Base-by-base conservation (phyloP, 2,888 invertebrate genomes). In the Anthophora plumipes region DNA sequence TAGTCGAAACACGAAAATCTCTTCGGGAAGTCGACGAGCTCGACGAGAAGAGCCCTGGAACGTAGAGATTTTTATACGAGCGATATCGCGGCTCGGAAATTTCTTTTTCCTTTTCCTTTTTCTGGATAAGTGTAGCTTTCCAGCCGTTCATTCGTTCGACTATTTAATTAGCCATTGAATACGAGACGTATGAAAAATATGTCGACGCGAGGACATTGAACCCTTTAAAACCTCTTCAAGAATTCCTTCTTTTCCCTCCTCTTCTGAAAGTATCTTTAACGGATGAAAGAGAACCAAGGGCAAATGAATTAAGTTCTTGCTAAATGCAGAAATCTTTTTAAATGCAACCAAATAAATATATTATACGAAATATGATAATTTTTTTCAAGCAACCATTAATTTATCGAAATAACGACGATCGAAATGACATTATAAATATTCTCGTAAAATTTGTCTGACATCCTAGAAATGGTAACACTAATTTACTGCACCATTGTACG, bases 141-240 rank as follows among this genome's bases (percentile, higher is more conserved):
- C 75, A 41, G 12, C 50, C 39, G 50, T 43, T 64, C 72, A 17
- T 66, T 71, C 68, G 43, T 50, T 69, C 50, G 60, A 48, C 55
- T 74, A 66, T 83, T 84, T 77, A 80, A 83, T 83, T 83, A 83
- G 55, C 69, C 74, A 25, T 60, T 54, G 74, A 82, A 84, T 59
- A 41, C 25, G 63, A 37, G 52, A 54, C 39, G 54, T 50, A 71
- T 80, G 72, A 69, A 84, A 77, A 72, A 80, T 59, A 74, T 60
- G 73, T 70, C 73, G 63, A 68, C 50, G 71, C 22, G 52, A 17
- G 31, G 41, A 54, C 66, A 41, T 57, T 41, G 54, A 25, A 39
- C 54, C n/a, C 41, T 52, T 48, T 43, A 17, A 25, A 43, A 12
- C 31, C 37, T 1, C 4, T 22, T 9, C 46, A 20, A 22, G 14